A percentile compares a stretch with the other conserved stretches of the same genome.
Conservation (phyloP, 2,113 vertebrate species). For the Xenopus tropicalis region UCB_Xtro_10.0 CM004451.2:9254501-9255000, state of each 20-base stretch:
- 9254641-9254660: constrained; percentile 95
- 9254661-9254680: constrained; percentile 92
- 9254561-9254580: no score
- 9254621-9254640: constrained; percentile 85
- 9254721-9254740: constrained; percentile 90
- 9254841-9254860: constrained; percentile 87
- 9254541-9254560: neutral
- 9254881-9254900: constrained; percentile 93
- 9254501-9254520: neutral
- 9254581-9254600: neutral
- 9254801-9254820: constrained; percentile 94
- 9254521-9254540: neutral
- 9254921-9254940: constrained; percentile 96
- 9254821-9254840: constrained; percentile 94
- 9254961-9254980: constrained; percentile 6
- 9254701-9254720: constrained; percentile 66
- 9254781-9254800: constrained; percentile 90
- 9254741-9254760: constrained; percentile 85
- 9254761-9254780: constrained; percentile 90
- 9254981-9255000: neutral
- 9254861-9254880: constrained; percentile 96
- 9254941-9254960: constrained; percentile 65
- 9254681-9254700: constrained; percentile 93
- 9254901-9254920: constrained; percentile 95
- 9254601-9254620: neutral